phyloP scores from a whole-genome alignment of 2,888 invertebrate species.

The Drosophila meridionalis region DNA sequence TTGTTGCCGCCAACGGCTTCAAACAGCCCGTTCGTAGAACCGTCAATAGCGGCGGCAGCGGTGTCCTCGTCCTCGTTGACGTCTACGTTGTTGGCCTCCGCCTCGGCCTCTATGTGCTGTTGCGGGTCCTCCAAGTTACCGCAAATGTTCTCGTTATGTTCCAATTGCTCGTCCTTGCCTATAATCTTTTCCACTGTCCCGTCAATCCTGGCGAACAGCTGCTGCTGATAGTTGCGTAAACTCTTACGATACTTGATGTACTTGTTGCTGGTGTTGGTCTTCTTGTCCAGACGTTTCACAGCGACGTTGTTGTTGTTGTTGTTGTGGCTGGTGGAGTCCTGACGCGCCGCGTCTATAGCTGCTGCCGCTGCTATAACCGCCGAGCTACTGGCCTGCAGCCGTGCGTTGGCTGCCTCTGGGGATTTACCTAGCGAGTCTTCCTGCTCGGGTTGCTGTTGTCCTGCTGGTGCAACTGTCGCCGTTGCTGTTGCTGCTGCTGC shows the following conservation, averaged over 20 bases:
- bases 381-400: constrained; percentile 54
- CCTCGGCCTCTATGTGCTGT: constrained; percentile 5
- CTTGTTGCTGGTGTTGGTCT: constrained; percentile 41
- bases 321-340: constrained; percentile 28
- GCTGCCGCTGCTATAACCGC: constrained; percentile 62
- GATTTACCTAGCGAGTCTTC: constrained; percentile 30
- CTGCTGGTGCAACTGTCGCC: constrained; percentile 12
- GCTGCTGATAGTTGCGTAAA: constrained; percentile 74
- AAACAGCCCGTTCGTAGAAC: constrained; percentile 1
- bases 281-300: constrained; percentile 44
- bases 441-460: constrained; percentile 20
- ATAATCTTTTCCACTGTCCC: constrained; percentile 23
- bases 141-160: constrained; percentile 29
- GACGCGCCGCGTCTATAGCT: constrained; percentile 49
- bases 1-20: constrained; percentile 6
- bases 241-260: constrained; percentile 73
- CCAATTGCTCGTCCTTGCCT: constrained; percentile 25
- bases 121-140: constrained; percentile 35
- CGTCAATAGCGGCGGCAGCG: constrained; percentile 3
- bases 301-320: constrained; percentile 32
- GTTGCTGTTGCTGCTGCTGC: constrained; percentile 16
- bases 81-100: constrained; percentile 1
- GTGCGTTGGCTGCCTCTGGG: constrained; percentile 38
- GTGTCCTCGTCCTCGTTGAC: neutral
- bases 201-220: constrained; percentile 52